Base-by-base conservation (phyloP, 2,888 invertebrate species). In the Tetheella fluctuosa region DNA sequence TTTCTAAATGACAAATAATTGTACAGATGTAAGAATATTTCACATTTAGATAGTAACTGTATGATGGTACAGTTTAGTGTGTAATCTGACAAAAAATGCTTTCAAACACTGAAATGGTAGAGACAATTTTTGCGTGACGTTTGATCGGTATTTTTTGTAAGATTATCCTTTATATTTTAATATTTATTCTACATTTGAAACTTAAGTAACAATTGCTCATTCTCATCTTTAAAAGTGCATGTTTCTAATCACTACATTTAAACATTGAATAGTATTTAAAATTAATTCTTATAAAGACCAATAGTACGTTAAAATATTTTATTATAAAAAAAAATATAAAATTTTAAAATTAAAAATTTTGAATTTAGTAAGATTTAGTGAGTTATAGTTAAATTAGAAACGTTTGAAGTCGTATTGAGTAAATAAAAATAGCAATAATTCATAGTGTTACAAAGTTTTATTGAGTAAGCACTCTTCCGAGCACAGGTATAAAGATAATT, bases 1-100 rank as follows among this genome's bases (percentile, higher is more conserved):
- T 86, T 89, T 89, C 89, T 89, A 90, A 90, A 89, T 85, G 84
- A 88, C 82, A 88, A 88, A 86, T 88, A 89, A 88, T 77, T 87
- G 86, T 88, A 88, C 79, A 87, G 81, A 74, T 68, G 67, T 76
- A 79, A 73, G 70, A 74, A 76, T 77, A 76, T 74, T 78, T 75
- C 69, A 67, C 65, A 73, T 72, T 75, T 78, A 76, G 23, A 17
- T 55, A 55, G 55, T 20, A n/a, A n/a, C n/a, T n/a, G 17, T 55
- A 55, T 2, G 23, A n/a, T n/a, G 30, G 12, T 54, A 28, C 54
- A 30, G 23, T 30, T 28, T 25, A 53, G 25, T 25, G 28, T 23
- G 15, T 53, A n/a, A 28, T 52, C 52, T 25, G 1, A 53, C 53
- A 53, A 25, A 53, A 52, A n/a, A 53, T 25, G 2, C n/a, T 48